phyloP scores from a whole-genome alignment of 2,888 invertebrate genomes.

The Acleris laterana region DNA sequence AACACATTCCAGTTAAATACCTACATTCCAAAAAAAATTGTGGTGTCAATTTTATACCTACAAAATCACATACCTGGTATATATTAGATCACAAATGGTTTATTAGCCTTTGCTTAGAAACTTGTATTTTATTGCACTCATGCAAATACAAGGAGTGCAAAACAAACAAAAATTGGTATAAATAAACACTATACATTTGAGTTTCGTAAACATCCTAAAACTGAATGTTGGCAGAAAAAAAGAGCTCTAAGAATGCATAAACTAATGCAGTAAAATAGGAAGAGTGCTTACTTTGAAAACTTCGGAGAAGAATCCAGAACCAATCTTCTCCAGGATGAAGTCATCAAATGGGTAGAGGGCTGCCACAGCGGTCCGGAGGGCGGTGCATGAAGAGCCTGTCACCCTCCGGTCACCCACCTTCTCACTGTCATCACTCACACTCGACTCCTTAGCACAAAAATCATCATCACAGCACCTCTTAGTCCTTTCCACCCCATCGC shows the following conservation, averaged over 20 bases:
- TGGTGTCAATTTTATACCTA: too few relatives aligned
- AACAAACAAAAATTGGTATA: neutral
- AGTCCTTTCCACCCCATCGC: conserved; percentile 67
- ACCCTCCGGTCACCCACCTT: conserved; percentile 75
- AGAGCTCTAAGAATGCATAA: conserved; percentile 1
- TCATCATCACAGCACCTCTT: conserved; percentile 76
- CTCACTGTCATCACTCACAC: conserved; percentile 79
- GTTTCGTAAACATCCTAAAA: neutral
- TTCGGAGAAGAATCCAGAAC: conserved; percentile 98
- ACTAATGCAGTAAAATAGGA: conserved; percentile 15
- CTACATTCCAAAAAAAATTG: too few relatives aligned
- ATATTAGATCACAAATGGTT: too few relatives aligned
- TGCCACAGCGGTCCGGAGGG: conserved; percentile 95
- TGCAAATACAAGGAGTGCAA: neutral
- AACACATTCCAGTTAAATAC: too few relatives aligned
- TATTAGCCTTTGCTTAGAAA: too few relatives aligned
- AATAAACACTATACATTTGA: neutral
- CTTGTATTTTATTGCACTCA: too few relatives aligned
- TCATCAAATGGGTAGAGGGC: conserved; percentile 96
- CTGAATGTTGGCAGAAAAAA: neutral
- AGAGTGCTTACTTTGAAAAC: conserved; percentile 94
- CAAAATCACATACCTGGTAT: too few relatives aligned
- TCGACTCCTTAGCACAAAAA: conserved; percentile 77
- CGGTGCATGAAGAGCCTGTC: conserved; percentile 90
- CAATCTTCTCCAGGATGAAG: conserved; percentile 96